These are phyloP conservation scores for Drosophila murphyi DNA, from an alignment of 1,140 invertebrate species.

Conservation along the genomic window DNA sequence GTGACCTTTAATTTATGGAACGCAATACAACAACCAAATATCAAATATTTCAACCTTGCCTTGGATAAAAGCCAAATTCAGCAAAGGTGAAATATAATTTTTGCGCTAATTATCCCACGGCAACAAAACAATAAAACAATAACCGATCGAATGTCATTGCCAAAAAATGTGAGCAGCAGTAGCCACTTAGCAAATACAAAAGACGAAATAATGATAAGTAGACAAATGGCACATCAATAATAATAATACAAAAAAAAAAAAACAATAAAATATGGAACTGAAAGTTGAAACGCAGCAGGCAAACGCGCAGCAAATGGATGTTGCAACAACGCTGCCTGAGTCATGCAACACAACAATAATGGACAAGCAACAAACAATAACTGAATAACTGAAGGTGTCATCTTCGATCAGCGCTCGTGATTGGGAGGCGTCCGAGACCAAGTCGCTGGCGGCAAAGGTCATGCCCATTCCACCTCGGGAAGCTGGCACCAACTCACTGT, in stretches of 20 bases:
- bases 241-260: slow-evolving; percentile 21
- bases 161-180: slow-evolving; percentile 25
- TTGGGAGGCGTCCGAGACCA: slow-evolving; percentile 24
- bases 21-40: background rate
- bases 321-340: slow-evolving; percentile 26
- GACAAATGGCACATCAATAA: slow-evolving; percentile 52
- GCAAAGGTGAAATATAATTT: background rate
- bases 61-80: background rate
- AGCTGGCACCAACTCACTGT: slow-evolving; percentile 6
- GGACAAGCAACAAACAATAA: slow-evolving; percentile 50
- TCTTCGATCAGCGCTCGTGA: slow-evolving; percentile 47
- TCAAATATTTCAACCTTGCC: background rate
- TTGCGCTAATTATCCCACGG: slow-evolving; percentile 6
- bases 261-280: background rate
- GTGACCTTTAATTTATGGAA: background rate
- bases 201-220: slow-evolving; percentile 21
- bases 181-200: slow-evolving; percentile 10
- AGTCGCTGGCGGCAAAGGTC: slow-evolving; percentile 48
- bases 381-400: slow-evolving; percentile 59
- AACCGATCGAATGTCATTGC: slow-evolving; percentile 49
- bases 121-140: slow-evolving; percentile 36
- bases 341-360: slow-evolving; percentile 39
- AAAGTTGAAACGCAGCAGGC: slow-evolving; percentile 28
- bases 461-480: slow-evolving; percentile 29
- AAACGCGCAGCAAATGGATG: background rate